These are phyloP conservation scores for Hycleus phaleratus DNA, from an alignment of 1,140 invertebrate genomes.

Conservation along the genomic window DNA sequence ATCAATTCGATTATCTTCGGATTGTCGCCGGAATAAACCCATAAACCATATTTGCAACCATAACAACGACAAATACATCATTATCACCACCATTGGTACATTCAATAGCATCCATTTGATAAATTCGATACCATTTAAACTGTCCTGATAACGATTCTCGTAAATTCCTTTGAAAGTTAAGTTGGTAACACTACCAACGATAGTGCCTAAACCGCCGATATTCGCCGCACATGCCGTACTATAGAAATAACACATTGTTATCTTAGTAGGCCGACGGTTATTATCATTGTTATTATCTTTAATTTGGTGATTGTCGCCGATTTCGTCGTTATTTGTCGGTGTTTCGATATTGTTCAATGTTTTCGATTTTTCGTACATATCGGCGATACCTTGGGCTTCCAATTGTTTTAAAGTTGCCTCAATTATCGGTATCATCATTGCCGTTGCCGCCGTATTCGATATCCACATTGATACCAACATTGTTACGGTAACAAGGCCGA, in stretches of 20 bases:
- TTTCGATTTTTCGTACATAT: conserved; percentile 43
- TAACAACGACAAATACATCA: conserved; percentile 63
- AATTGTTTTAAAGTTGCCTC: conserved; percentile 65
- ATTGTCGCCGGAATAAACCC: conserved; percentile 53
- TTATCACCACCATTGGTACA: conserved; percentile 61
- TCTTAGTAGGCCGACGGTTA: conserved; percentile 48
- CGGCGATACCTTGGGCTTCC: conserved; percentile 58
- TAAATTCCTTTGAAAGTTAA: conserved; percentile 62
- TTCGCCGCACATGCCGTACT: conserved; percentile 74
- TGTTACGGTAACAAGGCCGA: conserved; percentile 67
- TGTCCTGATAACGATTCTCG: conserved; percentile 33
- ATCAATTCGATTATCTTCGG: conserved; percentile 31
- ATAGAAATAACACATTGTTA: conserved; percentile 64
- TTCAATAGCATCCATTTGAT: conserved; percentile 65
- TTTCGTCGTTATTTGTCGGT: conserved; percentile 15
- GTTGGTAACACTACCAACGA: conserved; percentile 86
- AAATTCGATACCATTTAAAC: conserved; percentile 56
- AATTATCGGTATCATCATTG: conserved; percentile 81
- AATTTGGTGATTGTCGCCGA: too few species aligned
- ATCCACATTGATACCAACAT: conserved; percentile 83
- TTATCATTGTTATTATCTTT: too few species aligned
- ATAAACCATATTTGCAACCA: conserved; percentile 67
- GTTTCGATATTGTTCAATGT: conserved; percentile 15
- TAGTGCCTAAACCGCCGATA: conserved; percentile 74
- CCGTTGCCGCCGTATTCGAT: conserved; percentile 72